These are phyloP conservation scores for Drosophila punjabiensis DNA, from an alignment of 1,140 invertebrate species.

Conservation along the genomic window DNA sequence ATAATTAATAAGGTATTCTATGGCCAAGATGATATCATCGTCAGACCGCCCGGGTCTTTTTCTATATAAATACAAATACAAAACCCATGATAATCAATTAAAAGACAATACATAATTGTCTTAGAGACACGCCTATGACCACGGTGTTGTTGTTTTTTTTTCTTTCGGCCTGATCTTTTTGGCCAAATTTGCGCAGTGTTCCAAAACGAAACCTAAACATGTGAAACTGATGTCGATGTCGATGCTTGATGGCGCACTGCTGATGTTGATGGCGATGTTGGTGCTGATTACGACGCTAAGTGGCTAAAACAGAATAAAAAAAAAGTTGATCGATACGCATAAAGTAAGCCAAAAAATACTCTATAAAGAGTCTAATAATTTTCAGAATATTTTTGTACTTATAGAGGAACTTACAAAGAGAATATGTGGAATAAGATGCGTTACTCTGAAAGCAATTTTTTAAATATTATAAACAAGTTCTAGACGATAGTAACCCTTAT, in stretches of 20 bases:
- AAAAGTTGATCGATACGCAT: background rate
- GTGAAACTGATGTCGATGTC: constrained; percentile 34
- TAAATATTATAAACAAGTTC: background rate
- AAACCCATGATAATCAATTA: constrained; percentile 1
- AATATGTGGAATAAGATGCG: background rate
- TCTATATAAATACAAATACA: background rate
- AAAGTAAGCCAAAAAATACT: constrained; percentile 5
- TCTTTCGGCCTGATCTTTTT: constrained; percentile 6
- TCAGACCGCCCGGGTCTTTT: background rate
- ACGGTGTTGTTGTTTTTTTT: constrained; percentile 16
- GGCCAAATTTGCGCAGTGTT: constrained; percentile 41
- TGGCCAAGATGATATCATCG: background rate
- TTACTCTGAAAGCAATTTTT: background rate
- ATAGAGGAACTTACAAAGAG: background rate
- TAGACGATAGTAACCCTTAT: background rate
- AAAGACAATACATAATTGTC: background rate
- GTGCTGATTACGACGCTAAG: constrained; percentile 34
- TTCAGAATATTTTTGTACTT: background rate
- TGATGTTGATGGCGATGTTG: constrained; percentile 22
- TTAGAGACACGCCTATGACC: constrained; percentile 3
- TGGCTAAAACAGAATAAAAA: constrained; percentile 8
- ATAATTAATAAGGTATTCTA: background rate
- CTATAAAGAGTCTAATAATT: background rate
- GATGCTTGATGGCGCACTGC: constrained; percentile 33
- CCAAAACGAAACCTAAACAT: constrained; percentile 36